These are phyloP conservation scores for Drosophila demipolita DNA, from an alignment of 2,888 invertebrate genomes.

Conservation along the genomic window DNA sequence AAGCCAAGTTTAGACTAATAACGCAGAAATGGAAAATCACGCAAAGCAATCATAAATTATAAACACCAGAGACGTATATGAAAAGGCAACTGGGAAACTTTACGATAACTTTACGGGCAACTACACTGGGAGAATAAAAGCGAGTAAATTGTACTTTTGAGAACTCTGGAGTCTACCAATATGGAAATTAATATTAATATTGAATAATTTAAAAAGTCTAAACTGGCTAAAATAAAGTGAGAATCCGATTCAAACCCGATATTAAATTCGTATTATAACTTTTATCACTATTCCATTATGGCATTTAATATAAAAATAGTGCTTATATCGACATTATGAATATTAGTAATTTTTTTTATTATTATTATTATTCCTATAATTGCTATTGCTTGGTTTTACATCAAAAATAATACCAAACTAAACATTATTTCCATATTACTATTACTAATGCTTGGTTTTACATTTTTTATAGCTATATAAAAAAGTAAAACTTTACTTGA, in stretches of 20 bases:
- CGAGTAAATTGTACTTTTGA: neutral
- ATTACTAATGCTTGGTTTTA: neutral
- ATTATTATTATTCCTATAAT: neutral
- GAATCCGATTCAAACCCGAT: neutral
- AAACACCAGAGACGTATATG: conserved; percentile 51
- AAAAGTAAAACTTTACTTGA: neutral
- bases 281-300: neutral
- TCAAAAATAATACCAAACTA: neutral
- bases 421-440: neutral
- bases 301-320: neutral
- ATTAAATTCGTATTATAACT: neutral
- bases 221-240: neutral
- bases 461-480: neutral
- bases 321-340: neutral
- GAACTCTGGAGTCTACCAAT: neutral
- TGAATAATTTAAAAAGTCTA: neutral
- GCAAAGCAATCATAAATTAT: conserved; percentile 75
- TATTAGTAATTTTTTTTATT: no score
- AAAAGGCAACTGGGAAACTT: conserved; percentile 39
- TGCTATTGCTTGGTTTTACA: neutral
- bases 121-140: neutral
- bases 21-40: conserved; percentile 70
- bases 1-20: conserved; percentile 71
- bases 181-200: neutral
- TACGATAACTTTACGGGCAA: conserved; percentile 17